Base-by-base conservation (phyloP, 2,888 invertebrate species). In the Bhutanitis thaidina region DNA sequence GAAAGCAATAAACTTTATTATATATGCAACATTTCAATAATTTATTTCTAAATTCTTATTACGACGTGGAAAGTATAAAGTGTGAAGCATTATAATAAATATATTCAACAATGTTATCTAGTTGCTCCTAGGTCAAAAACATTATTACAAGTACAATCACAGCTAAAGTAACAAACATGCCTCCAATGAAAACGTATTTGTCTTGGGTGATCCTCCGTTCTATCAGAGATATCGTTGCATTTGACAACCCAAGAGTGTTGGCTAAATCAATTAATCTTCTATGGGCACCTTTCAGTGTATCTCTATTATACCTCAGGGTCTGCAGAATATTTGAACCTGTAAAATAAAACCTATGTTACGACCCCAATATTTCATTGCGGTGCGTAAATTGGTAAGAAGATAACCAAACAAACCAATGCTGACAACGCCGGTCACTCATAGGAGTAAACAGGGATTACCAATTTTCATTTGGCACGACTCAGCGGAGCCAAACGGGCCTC, bases 171-270 rank as follows among this genome's bases (percentile, higher is more conserved):
- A 96, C 78, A 41, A 96, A 75, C 94, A 98, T 96, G 44, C 98
- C 98, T 5, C 94, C 95, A 53, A 96, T 91, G 54, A 99, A 88
- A 58, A 98, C 91, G 69, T 95, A 94, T 77, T 97, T 97, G 79
- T 99, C 98, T 72, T 98, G 96, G 0, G 92, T 89, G 7, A 95
- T 94, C 61, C 98, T 86, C 48, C 95, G 91, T 71, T 99, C 98
- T 62, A 98, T 98, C 34, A 98, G 89, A 58, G 96, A 93, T 93
- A 99, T 97, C 0, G 98, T 98, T 7, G 98, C 97, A 75, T 97
- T 98, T 7, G 97, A 98, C 43, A 99, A 87, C 0, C 98, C 98
- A 10, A 99, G 87, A 0, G 95, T 96, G 79, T 96, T 97, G 8
- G 96, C 96, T 74, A 99, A 93, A 68, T 97, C 96, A 61, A 97